These are phyloP conservation scores for Scrobipalpa costella DNA, from an alignment of 2,888 invertebrate genomes.

Conservation along the genomic window DNA sequence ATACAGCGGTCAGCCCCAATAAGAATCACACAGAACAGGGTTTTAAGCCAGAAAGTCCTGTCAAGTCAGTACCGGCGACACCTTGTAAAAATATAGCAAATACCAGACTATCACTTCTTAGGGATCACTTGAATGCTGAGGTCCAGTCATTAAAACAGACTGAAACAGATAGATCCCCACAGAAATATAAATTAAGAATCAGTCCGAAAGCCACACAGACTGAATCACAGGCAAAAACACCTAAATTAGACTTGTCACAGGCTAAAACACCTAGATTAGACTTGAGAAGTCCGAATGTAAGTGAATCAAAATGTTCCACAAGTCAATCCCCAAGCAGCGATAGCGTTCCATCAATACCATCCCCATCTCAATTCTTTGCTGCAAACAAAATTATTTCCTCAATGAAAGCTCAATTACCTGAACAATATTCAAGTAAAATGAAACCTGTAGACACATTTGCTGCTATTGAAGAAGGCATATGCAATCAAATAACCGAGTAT, in stretches of 20 bases:
- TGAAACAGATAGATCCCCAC: slow-evolving; percentile 43
- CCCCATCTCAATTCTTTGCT: slow-evolving; percentile 72
- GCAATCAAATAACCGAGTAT: slow-evolving; percentile 68
- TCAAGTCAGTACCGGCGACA: slow-evolving; percentile 31
- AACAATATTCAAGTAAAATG: slow-evolving; percentile 58
- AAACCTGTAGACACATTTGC: slow-evolving; percentile 71
- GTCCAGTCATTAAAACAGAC: slow-evolving; percentile 38
- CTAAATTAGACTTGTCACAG: slow-evolving; percentile 35
- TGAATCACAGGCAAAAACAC: slow-evolving; percentile 44
- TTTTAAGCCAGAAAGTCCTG: slow-evolving; percentile 33
- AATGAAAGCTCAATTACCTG: slow-evolving; percentile 74
- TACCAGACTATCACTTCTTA: slow-evolving; percentile 54
- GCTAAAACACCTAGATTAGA: slow-evolving; percentile 34
- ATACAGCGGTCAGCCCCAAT: background rate
- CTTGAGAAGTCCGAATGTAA: slow-evolving; percentile 49
- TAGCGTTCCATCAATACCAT: slow-evolving; percentile 60
- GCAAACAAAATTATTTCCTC: slow-evolving; percentile 74
- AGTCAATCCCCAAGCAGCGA: slow-evolving; percentile 64
- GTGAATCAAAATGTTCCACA: slow-evolving; percentile 51
- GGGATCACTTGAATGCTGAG: slow-evolving; percentile 54
- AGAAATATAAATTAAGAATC: slow-evolving; percentile 41
- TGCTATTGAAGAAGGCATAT: slow-evolving; percentile 71
- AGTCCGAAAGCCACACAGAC: slow-evolving; percentile 45
- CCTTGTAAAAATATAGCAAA: slow-evolving; percentile 57
- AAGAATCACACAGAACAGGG: background rate